Conservation (phyloP, 1,140 invertebrate species). For the Heliconius nattereri region DNA sequence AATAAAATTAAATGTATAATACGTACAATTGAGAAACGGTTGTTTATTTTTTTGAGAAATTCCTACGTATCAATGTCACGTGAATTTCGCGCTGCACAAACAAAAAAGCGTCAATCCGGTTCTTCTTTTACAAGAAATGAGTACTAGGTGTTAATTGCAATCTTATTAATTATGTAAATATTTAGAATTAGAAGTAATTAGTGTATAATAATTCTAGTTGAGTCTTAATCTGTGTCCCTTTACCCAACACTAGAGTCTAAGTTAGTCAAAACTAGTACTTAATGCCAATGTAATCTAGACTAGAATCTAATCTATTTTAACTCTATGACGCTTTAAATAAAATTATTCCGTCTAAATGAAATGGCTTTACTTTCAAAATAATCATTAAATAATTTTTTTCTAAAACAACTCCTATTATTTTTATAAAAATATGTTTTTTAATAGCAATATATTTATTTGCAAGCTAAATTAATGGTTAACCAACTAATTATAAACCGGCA, state of each 20-base stretch:
- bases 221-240: neutral
- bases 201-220: neutral
- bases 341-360: too few relatives aligned
- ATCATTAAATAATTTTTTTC: too few relatives aligned
- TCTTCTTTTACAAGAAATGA: conserved; percentile 16
- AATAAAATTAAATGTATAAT: neutral
- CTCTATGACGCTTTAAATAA: too few relatives aligned
- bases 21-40: neutral
- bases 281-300: too few relatives aligned
- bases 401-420: too few relatives aligned
- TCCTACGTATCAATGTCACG: conserved; percentile 10
- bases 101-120: conserved; percentile 18
- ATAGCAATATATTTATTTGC: too few relatives aligned
- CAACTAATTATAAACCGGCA: neutral
- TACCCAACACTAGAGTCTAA: neutral
- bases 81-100: neutral
- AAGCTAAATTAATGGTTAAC: too few relatives aligned
- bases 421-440: too few relatives aligned
- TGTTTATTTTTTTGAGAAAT: conserved; percentile 4
- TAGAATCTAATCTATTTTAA: too few relatives aligned
- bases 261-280: neutral
- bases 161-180: neutral
- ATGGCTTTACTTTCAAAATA: too few relatives aligned
- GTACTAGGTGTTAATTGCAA: neutral
- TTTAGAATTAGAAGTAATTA: neutral